phyloP scores from a whole-genome alignment of 64 coral and sea anemone species.

The Catalaphyllia jardinei region DNA sequence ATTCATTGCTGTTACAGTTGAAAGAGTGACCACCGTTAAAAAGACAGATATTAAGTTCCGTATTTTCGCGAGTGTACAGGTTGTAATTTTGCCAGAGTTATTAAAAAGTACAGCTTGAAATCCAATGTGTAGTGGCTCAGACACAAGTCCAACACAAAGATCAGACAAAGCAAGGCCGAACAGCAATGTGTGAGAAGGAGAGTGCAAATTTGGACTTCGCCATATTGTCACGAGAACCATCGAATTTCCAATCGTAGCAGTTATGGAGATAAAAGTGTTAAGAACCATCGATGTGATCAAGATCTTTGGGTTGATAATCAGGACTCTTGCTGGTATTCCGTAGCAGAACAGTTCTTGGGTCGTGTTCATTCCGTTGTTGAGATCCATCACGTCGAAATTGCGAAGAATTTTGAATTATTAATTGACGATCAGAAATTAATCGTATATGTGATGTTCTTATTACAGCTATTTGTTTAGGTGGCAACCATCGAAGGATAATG shows the following conservation, averaged over 20 bases:
- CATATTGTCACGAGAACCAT: slow-evolving; percentile 2
- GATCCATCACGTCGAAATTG: neutral
- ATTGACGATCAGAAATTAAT: no score
- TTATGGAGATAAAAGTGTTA: neutral
- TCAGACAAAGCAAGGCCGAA: slow-evolving; percentile 31
- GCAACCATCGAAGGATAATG: no score
- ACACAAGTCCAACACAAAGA: neutral
- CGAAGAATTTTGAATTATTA: no score
- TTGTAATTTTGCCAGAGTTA: neutral
- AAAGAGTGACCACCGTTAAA: neutral
- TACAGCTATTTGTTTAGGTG: no score
- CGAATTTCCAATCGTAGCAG: neutral
- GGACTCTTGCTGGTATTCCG: neutral
- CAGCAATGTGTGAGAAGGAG: neutral
- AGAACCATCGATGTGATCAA: neutral
- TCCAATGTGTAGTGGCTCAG: neutral
- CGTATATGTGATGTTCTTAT: no score
- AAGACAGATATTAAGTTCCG: neutral
- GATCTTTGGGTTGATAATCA: neutral
- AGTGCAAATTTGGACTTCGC: neutral
- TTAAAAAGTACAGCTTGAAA: neutral
- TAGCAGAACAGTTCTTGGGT: neutral
- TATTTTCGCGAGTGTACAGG: neutral
- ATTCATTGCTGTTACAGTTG: neutral
- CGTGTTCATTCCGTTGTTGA: neutral